These are phyloP conservation scores for Cheilosia impressa DNA, from an alignment of 2,888 invertebrate genomes.

Conservation along the genomic window DNA sequence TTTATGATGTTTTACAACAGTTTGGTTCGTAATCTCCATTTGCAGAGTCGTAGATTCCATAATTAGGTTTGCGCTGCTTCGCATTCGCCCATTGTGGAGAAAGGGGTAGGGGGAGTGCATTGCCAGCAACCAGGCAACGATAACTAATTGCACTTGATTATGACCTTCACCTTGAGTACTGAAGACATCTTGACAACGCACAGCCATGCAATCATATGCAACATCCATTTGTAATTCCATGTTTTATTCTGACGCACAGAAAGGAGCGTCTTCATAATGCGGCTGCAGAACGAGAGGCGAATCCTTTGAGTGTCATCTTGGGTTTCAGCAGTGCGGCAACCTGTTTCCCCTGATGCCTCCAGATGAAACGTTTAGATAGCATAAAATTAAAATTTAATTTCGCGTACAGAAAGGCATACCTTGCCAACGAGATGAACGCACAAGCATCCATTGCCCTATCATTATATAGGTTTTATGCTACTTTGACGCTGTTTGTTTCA, in stretches of 20 bases:
- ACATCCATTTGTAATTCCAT: constrained; percentile 60
- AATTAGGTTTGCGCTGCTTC: constrained; percentile 52
- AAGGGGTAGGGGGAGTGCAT: neutral
- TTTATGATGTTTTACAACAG: neutral
- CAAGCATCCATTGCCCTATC: constrained; percentile 4
- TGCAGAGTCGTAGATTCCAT: constrained; percentile 42
- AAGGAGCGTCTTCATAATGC: constrained; percentile 28
- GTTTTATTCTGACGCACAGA: constrained; percentile 3
- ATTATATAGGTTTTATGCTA: constrained; percentile 12
- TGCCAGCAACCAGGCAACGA: constrained; percentile 6
- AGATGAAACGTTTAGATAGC: constrained; percentile 37
- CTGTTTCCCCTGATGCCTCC: constrained; percentile 36
- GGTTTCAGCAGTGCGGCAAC: constrained; percentile 15
- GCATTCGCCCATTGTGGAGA: constrained; percentile 22
- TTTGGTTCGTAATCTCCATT: constrained; percentile 24
- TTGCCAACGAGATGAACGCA: neutral
- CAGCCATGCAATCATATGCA: constrained; percentile 57
- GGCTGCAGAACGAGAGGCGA: constrained; percentile 17
- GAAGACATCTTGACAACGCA: constrained; percentile 32
- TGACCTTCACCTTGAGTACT: constrained; percentile 66
- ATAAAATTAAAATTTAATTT: constrained; percentile 66
- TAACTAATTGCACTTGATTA: constrained; percentile 71
- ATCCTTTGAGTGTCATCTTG: constrained; percentile 37
- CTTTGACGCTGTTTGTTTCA: constrained; percentile 21
- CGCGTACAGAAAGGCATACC: neutral